Evolutionary conservation across 2,797 vertebrate genomes (phyloP), one percentile per base, ranked within the genome.

Genomic region (Lacerta agilis): DNA sequence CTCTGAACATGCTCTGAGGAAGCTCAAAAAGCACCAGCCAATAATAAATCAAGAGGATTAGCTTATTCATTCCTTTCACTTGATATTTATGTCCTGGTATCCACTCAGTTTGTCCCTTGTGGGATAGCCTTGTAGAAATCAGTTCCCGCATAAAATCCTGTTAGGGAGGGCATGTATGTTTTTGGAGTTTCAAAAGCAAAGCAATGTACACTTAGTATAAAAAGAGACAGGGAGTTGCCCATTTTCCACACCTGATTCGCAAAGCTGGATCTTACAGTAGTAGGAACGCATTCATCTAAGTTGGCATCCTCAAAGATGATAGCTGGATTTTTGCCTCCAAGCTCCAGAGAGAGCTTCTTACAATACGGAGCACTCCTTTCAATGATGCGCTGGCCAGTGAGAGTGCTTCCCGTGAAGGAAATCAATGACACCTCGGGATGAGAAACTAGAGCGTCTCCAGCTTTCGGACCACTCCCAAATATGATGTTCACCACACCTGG

Each of bases 321-420:
- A 0, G 99, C 98, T 0, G 99, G 99, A 88, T 99, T 99, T 96
- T 99, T 99, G 36, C 99, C 99, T 1, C 99, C 99, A 69, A 99
- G 97, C 93, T 99, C 99, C 94, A 99, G 84, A 0, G 98, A 99
- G 43, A 99, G 97, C 82, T 98, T 98, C 96, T 99, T 99, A 93
- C 98, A 99, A 93, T 97, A 96, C 0, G 98, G 98, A 76, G 98
- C 98, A 1, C 98, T 98, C 9, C 96, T 97, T 94, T 98, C 97
- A 0, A 83, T 98, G 96, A 99, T 99, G 18, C 92, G 90, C 92
- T 97, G 97, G 0, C 98, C 99, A 0, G 99, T 99, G n/a, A 97
- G 96, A 0, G 98, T 98, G 95, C 99, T 99, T 38, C 99, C 99
- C 0, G 99, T 99, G 95, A 99, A 99, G 80, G 98, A 99, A 93